Percentiles rank a stretch among this genome's conserved stretches.
Evolutionary conservation across 2,797 vertebrate genomes (phyloP).

Genomic region (Coluber constrictor): DNA sequence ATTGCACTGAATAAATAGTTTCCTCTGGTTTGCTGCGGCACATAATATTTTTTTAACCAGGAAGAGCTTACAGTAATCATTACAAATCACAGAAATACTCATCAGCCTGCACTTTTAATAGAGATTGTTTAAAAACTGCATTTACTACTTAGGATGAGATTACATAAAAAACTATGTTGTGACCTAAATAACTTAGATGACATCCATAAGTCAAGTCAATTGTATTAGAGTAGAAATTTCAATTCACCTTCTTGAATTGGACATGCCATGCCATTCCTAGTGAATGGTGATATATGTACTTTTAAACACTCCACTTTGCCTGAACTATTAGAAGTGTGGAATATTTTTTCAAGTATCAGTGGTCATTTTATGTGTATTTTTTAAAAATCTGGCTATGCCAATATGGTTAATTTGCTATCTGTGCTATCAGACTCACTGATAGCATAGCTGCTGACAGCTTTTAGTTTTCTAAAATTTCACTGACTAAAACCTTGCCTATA

Average conservation of each 20-base stretch:
- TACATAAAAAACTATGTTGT: neutral
- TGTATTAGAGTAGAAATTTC: neutral
- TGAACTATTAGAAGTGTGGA: neutral
- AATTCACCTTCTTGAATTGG: neutral
- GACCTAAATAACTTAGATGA: neutral
- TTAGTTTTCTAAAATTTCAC: neutral
- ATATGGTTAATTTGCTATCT: neutral
- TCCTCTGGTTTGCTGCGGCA: neutral
- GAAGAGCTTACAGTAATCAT: neutral
- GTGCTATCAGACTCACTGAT: neutral
- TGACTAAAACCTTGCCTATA: neutral
- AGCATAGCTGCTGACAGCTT: neutral
- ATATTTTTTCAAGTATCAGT: neutral
- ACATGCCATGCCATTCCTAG: neutral
- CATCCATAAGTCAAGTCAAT: neutral
- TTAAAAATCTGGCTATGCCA: neutral
- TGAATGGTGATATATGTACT: neutral
- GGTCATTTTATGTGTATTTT: neutral
- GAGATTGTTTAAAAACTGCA: neutral
- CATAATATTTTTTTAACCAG: neutral
- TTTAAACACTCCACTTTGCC: neutral
- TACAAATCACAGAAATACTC: neutral
- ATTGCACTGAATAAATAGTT: neutral
- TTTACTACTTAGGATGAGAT: conserved; percentile 24
- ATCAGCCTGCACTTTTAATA: neutral